Base-by-base conservation (phyloP, 2,113 vertebrate species). In the Scatophagus argus region DNA sequence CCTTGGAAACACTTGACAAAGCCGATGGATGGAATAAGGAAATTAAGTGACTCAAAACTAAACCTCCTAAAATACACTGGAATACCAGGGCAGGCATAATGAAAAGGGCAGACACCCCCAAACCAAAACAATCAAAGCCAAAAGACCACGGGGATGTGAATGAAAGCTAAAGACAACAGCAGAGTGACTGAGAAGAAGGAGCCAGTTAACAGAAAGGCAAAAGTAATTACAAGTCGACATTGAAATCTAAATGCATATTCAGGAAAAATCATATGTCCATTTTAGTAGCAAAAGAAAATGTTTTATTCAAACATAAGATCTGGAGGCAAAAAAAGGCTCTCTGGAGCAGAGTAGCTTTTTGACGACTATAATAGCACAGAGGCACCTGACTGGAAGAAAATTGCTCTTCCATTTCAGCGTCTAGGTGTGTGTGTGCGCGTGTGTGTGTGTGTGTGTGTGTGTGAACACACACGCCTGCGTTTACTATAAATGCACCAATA, bases 311-410 rank as follows among this genome's bases (percentile, higher is more conserved):
- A 66, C 60, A 68, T 44, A 32, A 36, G 32, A 80, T 36, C 56
- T 32, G 41, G 0, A 79, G 71, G 51, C 46, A 82, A 61, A 82
- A 61, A 82, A 76, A 74, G 46, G 32, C 52, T 38, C 29, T 74
- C 19, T 73, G 65, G 31, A 84, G 56, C 58, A 62, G 14, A 81
- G 29, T 58, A 10, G 43, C 46, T 69, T 85, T 89, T 72, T 84
- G 88, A 91, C 76, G 9, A 49, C 87, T 90, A 69, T 80, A 91
- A 91, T 84, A 88, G 85, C 64, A 67, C 47, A 80, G 43, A 66
- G 71, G 74, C 79, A 74, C 78, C 88, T 78, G 66, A 52, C 13
- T 81, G 74, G 69, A 87, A 71, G 85, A 82, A 91, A 91, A 92
- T 90, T 85, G 77, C 73, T 77, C 71, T 77, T 74, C 81, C 71